phyloP scores from a whole-genome alignment of 2,113 vertebrate genomes.

The Corvus hawaiiensis region DNA sequence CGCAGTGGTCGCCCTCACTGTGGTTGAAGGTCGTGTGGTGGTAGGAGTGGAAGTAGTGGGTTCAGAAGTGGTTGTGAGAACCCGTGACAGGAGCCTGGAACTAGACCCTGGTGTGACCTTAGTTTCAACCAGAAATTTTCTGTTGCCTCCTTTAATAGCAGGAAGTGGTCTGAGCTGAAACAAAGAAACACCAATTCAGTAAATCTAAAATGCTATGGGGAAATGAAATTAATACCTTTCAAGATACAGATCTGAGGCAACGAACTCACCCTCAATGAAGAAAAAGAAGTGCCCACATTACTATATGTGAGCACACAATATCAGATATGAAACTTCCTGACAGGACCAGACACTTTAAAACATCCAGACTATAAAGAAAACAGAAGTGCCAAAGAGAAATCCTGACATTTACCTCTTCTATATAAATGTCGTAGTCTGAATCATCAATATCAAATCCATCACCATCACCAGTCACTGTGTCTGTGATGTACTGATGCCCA shows the following conservation, averaged over 20 bases:
- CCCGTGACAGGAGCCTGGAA: conserved; percentile 59
- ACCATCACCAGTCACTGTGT: conserved; percentile 71
- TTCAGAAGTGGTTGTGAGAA: conserved; percentile 33
- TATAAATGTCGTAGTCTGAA: conserved; percentile 87
- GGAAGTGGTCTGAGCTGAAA: conserved; percentile 83
- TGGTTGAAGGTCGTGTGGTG: background rate
- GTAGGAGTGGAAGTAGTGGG: background rate
- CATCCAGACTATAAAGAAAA: background rate
- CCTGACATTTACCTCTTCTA: conserved; percentile 82
- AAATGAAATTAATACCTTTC: background rate
- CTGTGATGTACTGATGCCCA: conserved; percentile 73
- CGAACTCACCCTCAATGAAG: background rate
- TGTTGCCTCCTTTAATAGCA: conserved; percentile 70
- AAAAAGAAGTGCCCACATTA: background rate
- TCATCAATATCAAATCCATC: conserved; percentile 83
- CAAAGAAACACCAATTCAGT: background rate
- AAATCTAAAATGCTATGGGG: background rate
- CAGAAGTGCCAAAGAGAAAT: background rate
- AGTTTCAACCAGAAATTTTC: conserved; percentile 78
- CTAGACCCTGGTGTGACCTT: conserved; percentile 60
- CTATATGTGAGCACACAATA: background rate
- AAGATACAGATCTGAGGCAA: background rate
- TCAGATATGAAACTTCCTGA: background rate
- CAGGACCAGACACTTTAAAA: background rate
- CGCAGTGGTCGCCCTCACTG: background rate